Percentiles rank a stretch among this genome's conserved stretches.
Evolutionary conservation across 2,113 vertebrate genomes (phyloP).

Genomic region (Aleadryas rufinucha): DNA sequence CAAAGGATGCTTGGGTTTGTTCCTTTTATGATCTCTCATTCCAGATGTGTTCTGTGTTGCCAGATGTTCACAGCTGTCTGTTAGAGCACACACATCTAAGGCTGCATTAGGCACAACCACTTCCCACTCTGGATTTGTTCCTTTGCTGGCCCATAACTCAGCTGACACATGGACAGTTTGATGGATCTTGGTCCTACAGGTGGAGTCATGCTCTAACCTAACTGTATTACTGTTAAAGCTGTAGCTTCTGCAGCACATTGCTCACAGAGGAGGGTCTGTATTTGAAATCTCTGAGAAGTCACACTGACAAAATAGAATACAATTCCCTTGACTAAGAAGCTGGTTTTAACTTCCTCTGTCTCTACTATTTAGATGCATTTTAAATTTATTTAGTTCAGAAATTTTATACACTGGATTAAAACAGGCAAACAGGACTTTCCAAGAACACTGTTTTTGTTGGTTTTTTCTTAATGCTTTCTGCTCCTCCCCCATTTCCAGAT

Average conservation of each 20-base stretch:
- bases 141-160: rapidly evolving
- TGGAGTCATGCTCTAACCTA: background rate
- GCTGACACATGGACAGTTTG: background rate
- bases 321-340: background rate
- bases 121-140: background rate
- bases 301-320: background rate
- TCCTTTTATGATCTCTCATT: background rate
- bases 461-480: background rate
- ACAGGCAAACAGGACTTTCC: background rate
- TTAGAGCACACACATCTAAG: background rate
- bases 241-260: background rate
- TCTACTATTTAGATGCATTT: background rate
- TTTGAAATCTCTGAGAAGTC: background rate
- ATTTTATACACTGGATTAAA: background rate
- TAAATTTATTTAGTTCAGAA: background rate
- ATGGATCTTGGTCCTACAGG: background rate
- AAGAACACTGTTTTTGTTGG: background rate
- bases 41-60: background rate
- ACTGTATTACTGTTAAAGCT: background rate
- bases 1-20: background rate
- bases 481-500: background rate
- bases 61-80: background rate
- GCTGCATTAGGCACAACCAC: background rate
- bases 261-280: background rate
- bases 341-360: background rate